Conservation (phyloP, 2,888 invertebrate species). For the Beris chalybata region DNA sequence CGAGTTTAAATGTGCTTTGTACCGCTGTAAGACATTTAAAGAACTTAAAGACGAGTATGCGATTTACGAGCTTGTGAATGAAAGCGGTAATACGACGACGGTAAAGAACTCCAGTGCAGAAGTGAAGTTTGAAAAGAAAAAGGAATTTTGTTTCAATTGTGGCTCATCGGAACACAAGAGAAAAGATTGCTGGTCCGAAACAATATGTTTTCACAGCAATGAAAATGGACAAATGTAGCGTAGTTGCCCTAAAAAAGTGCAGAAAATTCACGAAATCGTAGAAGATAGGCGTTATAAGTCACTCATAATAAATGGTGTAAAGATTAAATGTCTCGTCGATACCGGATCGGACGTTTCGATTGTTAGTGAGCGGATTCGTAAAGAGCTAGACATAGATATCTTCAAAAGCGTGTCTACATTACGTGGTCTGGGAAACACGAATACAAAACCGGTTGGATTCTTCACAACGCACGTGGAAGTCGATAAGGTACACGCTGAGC, state of each 20-base stretch:
- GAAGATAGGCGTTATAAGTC: neutral
- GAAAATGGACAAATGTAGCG: neutral
- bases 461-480: slow-evolving; percentile 29
- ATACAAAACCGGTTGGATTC: slow-evolving; percentile 25
- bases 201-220: neutral
- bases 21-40: slow-evolving; percentile 1
- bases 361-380: neutral
- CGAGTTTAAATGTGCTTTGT: neutral
- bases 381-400: neutral
- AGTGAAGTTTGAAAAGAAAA: neutral
- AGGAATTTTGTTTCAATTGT: neutral
- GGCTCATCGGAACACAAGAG: neutral
- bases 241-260: neutral
- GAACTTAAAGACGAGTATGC: neutral
- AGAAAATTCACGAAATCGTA: neutral
- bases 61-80: neutral
- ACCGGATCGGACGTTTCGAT: neutral
- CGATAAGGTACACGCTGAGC: slow-evolving; percentile 25
- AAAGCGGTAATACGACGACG: neutral
- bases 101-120: neutral
- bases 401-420: neutral
- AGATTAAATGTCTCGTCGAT: neutral
- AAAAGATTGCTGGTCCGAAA: neutral
- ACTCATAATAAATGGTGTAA: neutral
- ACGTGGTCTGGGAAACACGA: neutral